Evolutionary conservation across 2,797 vertebrate genomes (phyloP), one percentile per base, ranked within the genome.

Genomic region (Pteropus rufus): DNA sequence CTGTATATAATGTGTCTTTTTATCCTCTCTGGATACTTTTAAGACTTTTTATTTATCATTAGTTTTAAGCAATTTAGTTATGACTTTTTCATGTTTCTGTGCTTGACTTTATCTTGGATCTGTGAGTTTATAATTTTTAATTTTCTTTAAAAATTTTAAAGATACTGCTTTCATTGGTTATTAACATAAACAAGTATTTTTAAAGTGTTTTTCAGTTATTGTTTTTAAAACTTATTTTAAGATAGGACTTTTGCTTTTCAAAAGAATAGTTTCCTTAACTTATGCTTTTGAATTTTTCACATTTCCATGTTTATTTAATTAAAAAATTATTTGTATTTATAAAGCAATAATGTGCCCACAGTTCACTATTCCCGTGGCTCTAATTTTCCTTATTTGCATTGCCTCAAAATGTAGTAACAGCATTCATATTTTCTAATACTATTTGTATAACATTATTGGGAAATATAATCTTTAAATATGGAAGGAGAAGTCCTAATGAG

Each of bases 211-310:
- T 77, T 70, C 10, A 79, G 19, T 21, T 81, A 56, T 54, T 49
- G n/a, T 26, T 82, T 82, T 77, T 23, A 49, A 87, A 91, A 58
- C 10, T 85, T 92, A 60, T 49, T 91, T 82, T 75, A 92, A 83
- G 15, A 26, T 29, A 39, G 1, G 23, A 24, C 18, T 82, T 69
- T 81, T 19, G 14, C 21, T 69, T 91, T 90, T 56, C n/a, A 41
- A 82, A 72, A 77, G 24, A 77, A 62, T 44, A 21, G 14, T 84
- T 89, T 69, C 24, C 41, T 89, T 89, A 83, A 34, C 10, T 56
- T 58, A 60, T 29, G 4, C 15, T 91, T 91, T 84, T 65, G 64
- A 91, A 52, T 41, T 65, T 82, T 92, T 76, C 34, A 41, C 24
- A 44, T 86, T 34, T 94, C 14, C 23, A 36, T 77, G 9, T 77